These are phyloP conservation scores for Chaitophorus viminalis DNA, from an alignment of 2,888 invertebrate genomes.

Conservation along the genomic window DNA sequence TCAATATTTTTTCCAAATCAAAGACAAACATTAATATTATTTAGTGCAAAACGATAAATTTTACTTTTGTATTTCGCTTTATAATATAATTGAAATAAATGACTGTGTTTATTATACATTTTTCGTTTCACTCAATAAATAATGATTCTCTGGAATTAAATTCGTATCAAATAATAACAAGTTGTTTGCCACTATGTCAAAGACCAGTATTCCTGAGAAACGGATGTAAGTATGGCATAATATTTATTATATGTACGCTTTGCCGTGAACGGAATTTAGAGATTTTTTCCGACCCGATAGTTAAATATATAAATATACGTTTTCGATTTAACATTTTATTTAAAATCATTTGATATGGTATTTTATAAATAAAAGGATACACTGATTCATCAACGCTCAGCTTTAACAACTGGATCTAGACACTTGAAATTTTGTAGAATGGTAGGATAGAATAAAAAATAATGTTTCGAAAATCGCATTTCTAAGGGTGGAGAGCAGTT, in stretches of 20 bases:
- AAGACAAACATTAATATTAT: slow-evolving; percentile 1
- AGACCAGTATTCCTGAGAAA: background rate
- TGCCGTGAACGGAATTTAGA: background rate
- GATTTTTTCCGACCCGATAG: too few species aligned
- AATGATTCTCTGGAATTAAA: slow-evolving; percentile 29
- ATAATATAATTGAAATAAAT: slow-evolving; percentile 10
- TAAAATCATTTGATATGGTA: too few species aligned
- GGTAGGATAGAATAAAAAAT: too few species aligned
- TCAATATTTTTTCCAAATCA: slow-evolving; percentile 26
- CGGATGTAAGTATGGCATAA: background rate
- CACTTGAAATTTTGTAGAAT: too few species aligned
- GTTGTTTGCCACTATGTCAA: background rate
- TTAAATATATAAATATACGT: too few species aligned
- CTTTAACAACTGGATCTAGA: too few species aligned
- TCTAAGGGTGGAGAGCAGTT: too few species aligned
- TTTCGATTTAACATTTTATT: too few species aligned
- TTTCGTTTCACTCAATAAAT: slow-evolving; percentile 8
- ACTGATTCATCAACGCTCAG: too few species aligned
- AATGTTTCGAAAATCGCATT: too few species aligned
- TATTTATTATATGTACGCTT: background rate
- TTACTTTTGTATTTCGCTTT: background rate
- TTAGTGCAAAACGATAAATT: slow-evolving; percentile 25
- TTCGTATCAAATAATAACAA: slow-evolving; percentile 16
- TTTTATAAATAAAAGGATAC: too few species aligned
- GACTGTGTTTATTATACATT: background rate